Evolutionary conservation across 2,888 invertebrate species (phyloP).

Genomic region (Pseudoips prasinana): DNA sequence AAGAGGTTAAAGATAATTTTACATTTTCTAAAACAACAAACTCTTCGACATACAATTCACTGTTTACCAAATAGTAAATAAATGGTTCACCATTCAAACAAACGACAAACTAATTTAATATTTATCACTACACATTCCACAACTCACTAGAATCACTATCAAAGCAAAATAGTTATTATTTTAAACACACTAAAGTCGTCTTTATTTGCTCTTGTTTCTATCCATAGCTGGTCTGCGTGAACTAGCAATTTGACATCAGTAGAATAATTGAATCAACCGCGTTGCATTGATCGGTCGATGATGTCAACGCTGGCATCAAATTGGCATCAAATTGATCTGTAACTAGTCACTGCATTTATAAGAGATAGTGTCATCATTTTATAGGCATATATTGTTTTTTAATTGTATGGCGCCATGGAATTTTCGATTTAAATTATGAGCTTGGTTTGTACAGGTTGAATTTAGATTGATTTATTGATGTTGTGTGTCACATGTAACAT

Average conservation of each 20-base stretch:
- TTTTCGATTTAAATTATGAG: conserved; percentile 19
- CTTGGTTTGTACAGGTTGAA: too few species aligned
- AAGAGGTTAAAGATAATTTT: too few species aligned
- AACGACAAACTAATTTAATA: too few species aligned
- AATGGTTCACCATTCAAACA: too few species aligned
- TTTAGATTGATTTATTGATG: conserved; percentile 14
- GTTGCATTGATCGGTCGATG: conserved; percentile 25
- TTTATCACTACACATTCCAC: too few species aligned
- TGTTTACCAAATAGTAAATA: too few species aligned
- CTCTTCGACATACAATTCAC: too few species aligned
- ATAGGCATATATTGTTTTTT: conserved; percentile 49
- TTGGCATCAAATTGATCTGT: conserved; percentile 51
- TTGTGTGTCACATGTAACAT: conserved; percentile 13
- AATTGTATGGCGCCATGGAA: conserved; percentile 37
- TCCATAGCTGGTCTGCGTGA: conserved; percentile 12
- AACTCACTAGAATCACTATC: too few species aligned
- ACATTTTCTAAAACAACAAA: too few species aligned
- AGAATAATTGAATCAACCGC: conserved; percentile 69
- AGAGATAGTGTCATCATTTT: conserved; percentile 49
- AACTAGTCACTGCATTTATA: conserved; percentile 33
- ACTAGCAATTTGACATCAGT: conserved; percentile 64
- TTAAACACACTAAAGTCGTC: too few species aligned
- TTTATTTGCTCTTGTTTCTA: too few species aligned
- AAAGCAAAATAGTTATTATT: too few species aligned
- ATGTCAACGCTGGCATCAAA: conserved; percentile 24